Evolutionary conservation across 1,140 invertebrate species (phyloP), one percentile per base, ranked within the genome.

Genomic region (Limonius californicus): DNA sequence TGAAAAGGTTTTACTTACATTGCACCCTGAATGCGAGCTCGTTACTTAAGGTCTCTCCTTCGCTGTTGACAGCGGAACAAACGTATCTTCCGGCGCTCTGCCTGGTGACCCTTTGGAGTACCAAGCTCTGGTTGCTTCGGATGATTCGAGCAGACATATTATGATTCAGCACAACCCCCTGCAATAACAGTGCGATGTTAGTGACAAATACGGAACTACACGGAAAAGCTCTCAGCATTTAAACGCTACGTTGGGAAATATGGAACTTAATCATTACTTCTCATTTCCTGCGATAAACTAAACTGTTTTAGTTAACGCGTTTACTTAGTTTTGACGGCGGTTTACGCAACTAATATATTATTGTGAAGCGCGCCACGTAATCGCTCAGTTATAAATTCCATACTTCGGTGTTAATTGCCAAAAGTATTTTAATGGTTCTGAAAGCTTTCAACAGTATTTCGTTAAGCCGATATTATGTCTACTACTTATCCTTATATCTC

Each of bases 81-180:
- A 88, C 86, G 77, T 95, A 95, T 62, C 86, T 85, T 21, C 91
- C 92, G 43, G 87, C 86, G 69, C 89, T 87, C 68, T 86, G 82
- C 67, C 88, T 81, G 6, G 88, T 89, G 57, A 94, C 90, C 76
- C 87, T 89, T 78, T 93, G 91, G 61, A 94, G 82, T 23, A 93
- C 91, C 50, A 94, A 78, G 68, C 89, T 92, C 73, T 90, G 87
- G 71, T 90, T 91, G 68, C 89, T 91, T 66, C 92, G 85, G 64
- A 92, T 88, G 57, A 94, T 87, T 15, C 90, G 84, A 1, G 87
- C 86, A 8, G 86, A 87, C 39, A 87, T 83, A 73, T 92, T 92
- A 76, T 92, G 89, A 63, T 86, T 86, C 53, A 95, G 77, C 61
- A 88, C 80, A 47, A 85, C 81, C 47, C 86, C 87, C 89, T 90